Base-by-base conservation (phyloP, 2,113 vertebrate species). In the Corythaixoides concolor region DNA sequence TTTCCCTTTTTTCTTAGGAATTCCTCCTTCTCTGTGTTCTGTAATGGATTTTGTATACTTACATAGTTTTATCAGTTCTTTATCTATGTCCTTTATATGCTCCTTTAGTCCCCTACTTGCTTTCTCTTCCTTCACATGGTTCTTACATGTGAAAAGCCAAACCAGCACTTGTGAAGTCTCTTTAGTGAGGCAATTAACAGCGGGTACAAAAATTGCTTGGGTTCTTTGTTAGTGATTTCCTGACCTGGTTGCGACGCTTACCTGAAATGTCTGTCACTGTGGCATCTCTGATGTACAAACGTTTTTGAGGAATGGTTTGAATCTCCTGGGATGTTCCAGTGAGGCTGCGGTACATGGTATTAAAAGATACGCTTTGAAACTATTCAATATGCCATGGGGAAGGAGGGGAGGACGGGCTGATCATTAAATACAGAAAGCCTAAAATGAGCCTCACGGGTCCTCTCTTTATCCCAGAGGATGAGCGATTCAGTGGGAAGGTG, bases 361-460 rank as follows among this genome's bases (percentile, higher is more conserved):
- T 67, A 66, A 37, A 59, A 79, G 30, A 59, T 21, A 37, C 0
- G 0, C 39, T 80, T 67, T 22, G 45, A 41, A 67, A 35, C n/a
- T 21, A 8, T 15, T 17, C 24, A 27, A 26, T n/a, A 5, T 47
- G 28, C 45, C 33, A 4, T 33, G 33, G 41, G 50, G n/a, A 64
- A 17, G 66, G 70, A 53, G 33, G 55, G 39, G 22, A 74, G 62
- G 58, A 27, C 16, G 30, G 19, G 62, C 35, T 15, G 52, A 20
- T 79, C 6, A 1, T 69, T 81, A 59, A 88, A 49, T 19, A 30
- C 18, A 49, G 73, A 84, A 84, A 76, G 33, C 37, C 11, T 63
- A 4, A 45, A 73, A 21, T 39, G 59, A 2, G 6, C 50, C 17
- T 70, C 35, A 3, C 0, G 2, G 55, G n/a, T 60, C 27, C 27